phyloP scores from a whole-genome alignment of 64 coral and sea anemone species.

The Stylophora pistillata region DNA sequence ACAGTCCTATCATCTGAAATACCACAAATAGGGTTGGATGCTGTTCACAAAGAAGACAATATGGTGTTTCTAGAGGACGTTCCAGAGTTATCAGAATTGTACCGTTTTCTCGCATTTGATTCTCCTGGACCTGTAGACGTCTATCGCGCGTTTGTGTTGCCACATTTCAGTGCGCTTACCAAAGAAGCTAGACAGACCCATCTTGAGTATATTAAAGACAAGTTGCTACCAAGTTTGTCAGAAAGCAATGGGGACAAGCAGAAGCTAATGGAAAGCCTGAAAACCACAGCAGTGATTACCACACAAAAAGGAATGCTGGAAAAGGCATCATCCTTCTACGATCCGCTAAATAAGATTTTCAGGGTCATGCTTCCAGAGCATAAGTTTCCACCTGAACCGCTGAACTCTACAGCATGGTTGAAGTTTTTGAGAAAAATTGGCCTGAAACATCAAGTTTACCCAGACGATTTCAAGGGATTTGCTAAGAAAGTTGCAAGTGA shows the following conservation, averaged over 20 bases:
- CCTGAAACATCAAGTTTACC: conserved; percentile 20
- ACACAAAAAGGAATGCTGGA: background rate
- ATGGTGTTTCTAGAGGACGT: conserved; percentile 31
- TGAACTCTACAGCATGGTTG: conserved; percentile 5
- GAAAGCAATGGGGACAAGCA: background rate
- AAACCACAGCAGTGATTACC: background rate
- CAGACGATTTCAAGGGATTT: conserved; percentile 28
- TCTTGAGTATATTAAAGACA: background rate
- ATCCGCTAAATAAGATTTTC: conserved; percentile 38
- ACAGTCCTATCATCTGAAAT: conserved; percentile 2
- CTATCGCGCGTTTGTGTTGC: conserved; percentile 40
- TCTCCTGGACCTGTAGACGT: background rate
- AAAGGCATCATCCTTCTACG: conserved; percentile 33
- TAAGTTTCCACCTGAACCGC: conserved; percentile 24
- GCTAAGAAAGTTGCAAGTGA: conserved; percentile 42
- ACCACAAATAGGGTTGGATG: conserved; percentile 18
- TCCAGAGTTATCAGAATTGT: background rate
- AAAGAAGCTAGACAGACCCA: conserved; percentile 26
- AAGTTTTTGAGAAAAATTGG: conserved; percentile 49
- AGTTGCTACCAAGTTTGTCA: background rate
- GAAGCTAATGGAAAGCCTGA: background rate
- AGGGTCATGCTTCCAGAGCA: conserved; percentile 12
- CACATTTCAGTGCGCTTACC: background rate
- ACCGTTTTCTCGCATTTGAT: conserved; percentile 6
- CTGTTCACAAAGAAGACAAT: background rate